phyloP scores from a whole-genome alignment of 2,888 invertebrate species.

The Noctua janthina region DNA sequence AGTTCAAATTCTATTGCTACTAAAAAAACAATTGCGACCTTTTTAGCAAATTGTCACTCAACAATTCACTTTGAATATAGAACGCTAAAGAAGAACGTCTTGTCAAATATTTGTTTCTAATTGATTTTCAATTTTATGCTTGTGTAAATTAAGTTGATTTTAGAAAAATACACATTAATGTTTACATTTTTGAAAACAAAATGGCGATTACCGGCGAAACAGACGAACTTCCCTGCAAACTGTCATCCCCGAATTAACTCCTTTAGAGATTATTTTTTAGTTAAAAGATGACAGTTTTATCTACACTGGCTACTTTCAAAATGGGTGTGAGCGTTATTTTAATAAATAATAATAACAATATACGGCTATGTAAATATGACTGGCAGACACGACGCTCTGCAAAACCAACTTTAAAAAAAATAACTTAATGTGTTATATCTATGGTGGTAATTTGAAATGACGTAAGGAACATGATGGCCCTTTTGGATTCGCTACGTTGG shows the following conservation, averaged over 20 bases:
- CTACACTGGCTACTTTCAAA: constrained; percentile 41
- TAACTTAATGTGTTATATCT: too few relatives aligned
- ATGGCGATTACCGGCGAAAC: neutral
- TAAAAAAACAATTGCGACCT: neutral
- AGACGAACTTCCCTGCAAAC: neutral
- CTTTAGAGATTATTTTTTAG: neutral
- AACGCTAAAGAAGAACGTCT: neutral
- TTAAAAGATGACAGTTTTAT: neutral
- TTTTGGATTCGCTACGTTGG: neutral
- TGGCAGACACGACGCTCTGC: neutral
- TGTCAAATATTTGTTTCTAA: neutral
- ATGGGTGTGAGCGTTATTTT: constrained; percentile 40
- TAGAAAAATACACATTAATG: neutral
- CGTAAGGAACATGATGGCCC: neutral
- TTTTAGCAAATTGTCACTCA: neutral
- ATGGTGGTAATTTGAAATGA: too few relatives aligned
- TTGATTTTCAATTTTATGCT: neutral
- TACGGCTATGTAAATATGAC: neutral
- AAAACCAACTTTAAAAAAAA: neutral
- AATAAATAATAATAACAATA: neutral
- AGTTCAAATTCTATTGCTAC: neutral
- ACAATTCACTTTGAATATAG: neutral
- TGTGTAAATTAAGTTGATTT: neutral
- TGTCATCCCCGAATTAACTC: neutral
- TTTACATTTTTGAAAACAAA: neutral